phyloP scores from a whole-genome alignment of 2,888 invertebrate species.

The Schizotus pectinicornis region DNA sequence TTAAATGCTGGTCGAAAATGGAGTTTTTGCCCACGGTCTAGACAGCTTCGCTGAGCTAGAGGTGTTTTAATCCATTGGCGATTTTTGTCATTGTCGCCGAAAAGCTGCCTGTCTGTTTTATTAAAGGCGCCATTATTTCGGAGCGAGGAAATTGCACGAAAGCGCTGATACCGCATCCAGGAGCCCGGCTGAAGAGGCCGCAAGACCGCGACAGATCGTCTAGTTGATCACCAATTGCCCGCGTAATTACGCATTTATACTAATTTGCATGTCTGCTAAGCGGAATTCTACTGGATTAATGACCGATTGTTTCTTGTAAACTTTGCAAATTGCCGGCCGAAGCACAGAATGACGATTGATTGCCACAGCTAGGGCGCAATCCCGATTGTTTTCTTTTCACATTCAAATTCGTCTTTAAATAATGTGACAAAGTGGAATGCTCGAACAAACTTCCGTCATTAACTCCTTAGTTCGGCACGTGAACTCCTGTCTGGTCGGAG shows the following conservation, averaged over 20 bases:
- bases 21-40: too few relatives aligned
- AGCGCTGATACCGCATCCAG: constrained; percentile 7
- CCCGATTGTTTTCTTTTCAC: constrained; percentile 18
- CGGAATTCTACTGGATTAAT: constrained; percentile 33
- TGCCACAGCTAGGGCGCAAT: too few relatives aligned
- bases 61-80: too few relatives aligned
- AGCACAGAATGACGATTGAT: too few relatives aligned
- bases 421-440: constrained; percentile 19
- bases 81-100: too few relatives aligned
- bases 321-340: constrained; percentile 29
- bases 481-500: constrained; percentile 14
- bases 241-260: constrained; percentile 42
- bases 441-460: constrained; percentile 27
- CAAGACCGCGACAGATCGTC: constrained; percentile 37
- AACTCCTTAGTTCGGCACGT: constrained; percentile 27
- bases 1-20: too few relatives aligned
- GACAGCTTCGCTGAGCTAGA: too few relatives aligned
- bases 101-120: not conserved
- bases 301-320: constrained; percentile 39
- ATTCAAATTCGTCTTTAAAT: constrained; percentile 23
- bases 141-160: not conserved
- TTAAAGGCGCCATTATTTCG: constrained; percentile 4
- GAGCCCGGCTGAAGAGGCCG: constrained; percentile 14
- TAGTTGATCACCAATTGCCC: constrained; percentile 40
- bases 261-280: constrained; percentile 41